A percentile compares a stretch with the other conserved stretches of the same genome.
phyloP scores from a whole-genome alignment of 2,888 invertebrate species.

The Agonopterix heracliana region DNA sequence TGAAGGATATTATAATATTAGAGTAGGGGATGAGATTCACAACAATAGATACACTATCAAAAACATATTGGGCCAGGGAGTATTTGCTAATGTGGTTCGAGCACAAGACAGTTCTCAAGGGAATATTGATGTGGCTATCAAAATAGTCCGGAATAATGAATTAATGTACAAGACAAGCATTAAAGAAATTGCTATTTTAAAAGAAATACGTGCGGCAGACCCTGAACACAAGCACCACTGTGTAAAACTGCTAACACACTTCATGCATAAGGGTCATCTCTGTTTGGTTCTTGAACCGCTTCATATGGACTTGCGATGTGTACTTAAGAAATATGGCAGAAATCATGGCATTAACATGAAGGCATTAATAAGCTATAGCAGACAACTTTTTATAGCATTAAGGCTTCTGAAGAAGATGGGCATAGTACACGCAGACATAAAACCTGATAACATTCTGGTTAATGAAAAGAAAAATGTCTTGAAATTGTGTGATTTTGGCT shows the following conservation, averaged over 20 bases:
- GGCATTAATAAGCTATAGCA: slow-evolving; percentile 96
- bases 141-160: slow-evolving; percentile 99
- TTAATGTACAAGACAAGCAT: slow-evolving; percentile 99
- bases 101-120: slow-evolving; percentile 91
- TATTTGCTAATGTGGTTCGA: slow-evolving; percentile 97
- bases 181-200: slow-evolving; percentile 94
- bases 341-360: slow-evolving; percentile 97
- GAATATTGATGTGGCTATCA: slow-evolving; percentile 94
- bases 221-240: slow-evolving; percentile 97
- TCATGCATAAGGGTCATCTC: slow-evolving; percentile 98
- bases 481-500: slow-evolving; percentile 99
- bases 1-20: slow-evolving; percentile 97
- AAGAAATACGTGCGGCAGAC: slow-evolving; percentile 95
- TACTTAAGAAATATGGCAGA: slow-evolving; percentile 96
- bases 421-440: slow-evolving; percentile 98
- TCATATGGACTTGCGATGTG: slow-evolving; percentile 92
- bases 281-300: slow-evolving; percentile 98
- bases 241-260: slow-evolving; percentile 89
- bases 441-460: slow-evolving; percentile 99
- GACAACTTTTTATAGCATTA: slow-evolving; percentile 94
- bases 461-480: slow-evolving; percentile 96
- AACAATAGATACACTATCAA: slow-evolving; percentile 92
- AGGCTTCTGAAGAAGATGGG: slow-evolving; percentile 95
- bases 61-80: slow-evolving; percentile 97
- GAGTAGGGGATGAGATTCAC: slow-evolving; percentile 91